phyloP scores from a whole-genome alignment of 2,113 vertebrate species.

The Zosterops lateralis region DNA sequence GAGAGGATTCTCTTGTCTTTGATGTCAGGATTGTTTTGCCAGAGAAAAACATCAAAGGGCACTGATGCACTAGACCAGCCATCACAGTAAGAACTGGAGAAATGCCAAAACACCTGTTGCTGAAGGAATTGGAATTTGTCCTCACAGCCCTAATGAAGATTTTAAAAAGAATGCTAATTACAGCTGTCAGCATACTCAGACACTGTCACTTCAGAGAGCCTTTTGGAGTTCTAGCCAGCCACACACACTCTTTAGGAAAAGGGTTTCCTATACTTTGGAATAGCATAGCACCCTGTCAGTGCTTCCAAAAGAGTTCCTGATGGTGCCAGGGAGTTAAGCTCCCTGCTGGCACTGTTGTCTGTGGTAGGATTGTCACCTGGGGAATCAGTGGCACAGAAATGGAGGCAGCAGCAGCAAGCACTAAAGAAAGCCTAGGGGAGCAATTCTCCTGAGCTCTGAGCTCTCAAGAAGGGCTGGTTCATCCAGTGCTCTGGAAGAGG shows the following conservation, averaged over 20 bases:
- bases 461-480: background rate
- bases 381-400: background rate
- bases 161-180: background rate
- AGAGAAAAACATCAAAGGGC: background rate
- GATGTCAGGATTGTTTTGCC: background rate
- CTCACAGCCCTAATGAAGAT: background rate
- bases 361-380: background rate
- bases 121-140: background rate
- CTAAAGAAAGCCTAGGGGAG: background rate
- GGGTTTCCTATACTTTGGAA: background rate
- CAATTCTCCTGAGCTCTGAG: background rate
- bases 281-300: background rate
- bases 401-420: background rate
- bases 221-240: background rate
- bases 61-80: background rate
- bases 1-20: background rate
- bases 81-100: background rate
- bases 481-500: background rate
- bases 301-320: background rate
- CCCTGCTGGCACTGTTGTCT: background rate
- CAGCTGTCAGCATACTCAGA: background rate
- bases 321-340: accelerated
- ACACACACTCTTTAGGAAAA: background rate
- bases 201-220: background rate
- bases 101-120: background rate